Evolutionary conservation across 2,888 invertebrate genomes (phyloP).

Genomic region (Alcis repandata): DNA sequence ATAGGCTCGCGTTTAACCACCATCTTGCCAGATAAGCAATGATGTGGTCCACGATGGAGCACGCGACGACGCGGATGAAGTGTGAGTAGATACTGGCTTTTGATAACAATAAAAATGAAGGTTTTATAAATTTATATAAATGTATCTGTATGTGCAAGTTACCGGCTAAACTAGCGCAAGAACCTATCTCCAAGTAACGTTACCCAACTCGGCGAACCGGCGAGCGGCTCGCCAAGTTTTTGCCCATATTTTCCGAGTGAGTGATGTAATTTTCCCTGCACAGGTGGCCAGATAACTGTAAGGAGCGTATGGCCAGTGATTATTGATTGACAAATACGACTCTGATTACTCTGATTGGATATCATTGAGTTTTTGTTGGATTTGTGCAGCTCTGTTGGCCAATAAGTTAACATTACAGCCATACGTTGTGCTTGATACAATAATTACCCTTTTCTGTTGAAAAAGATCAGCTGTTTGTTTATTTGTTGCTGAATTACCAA

Average conservation of each 20-base stretch:
- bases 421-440: neutral
- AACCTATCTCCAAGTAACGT: conserved; percentile 20
- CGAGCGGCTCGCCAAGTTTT: conserved; percentile 34
- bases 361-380: conserved; percentile 1
- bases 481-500: too few species aligned
- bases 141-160: neutral
- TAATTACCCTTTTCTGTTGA: neutral
- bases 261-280: conserved; percentile 36
- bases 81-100: too few species aligned
- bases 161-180: conserved; percentile 20
- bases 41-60: too few species aligned
- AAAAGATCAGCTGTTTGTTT: too few species aligned
- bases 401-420: neutral
- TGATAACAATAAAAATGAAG: neutral
- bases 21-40: too few species aligned
- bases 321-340: conserved; percentile 27
- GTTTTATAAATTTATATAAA: too few species aligned
- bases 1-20: too few species aligned
- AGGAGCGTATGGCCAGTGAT: conserved; percentile 14
- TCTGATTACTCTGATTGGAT: conserved; percentile 2
- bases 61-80: too few species aligned
- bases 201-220: conserved; percentile 29
- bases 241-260: conserved; percentile 40
- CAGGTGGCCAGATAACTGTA: conserved; percentile 33
- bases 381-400: neutral